phyloP scores from a whole-genome alignment of 1,140 invertebrate genomes.

The Drosophila equinoxialis region DNA sequence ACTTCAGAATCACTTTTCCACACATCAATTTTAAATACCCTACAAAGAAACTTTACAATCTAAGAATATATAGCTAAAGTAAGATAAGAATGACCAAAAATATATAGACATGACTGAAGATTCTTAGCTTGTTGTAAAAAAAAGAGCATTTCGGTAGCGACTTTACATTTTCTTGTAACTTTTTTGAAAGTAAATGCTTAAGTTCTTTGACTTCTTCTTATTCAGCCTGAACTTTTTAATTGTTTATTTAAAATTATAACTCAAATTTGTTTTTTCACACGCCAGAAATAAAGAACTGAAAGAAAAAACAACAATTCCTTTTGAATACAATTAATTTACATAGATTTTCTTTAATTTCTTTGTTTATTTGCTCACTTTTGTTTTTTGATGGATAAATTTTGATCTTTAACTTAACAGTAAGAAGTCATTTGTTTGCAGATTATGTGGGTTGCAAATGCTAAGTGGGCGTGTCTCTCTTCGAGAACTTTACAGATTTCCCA shows the following conservation, averaged over 20 bases:
- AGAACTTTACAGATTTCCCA: slow-evolving; percentile 20
- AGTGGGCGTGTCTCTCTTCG: slow-evolving; percentile 34
- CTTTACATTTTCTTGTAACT: not conserved
- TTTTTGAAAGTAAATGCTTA: slow-evolving; percentile 69
- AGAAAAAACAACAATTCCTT: slow-evolving; percentile 19
- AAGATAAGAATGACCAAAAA: too few relatives aligned
- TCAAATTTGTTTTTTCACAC: slow-evolving; percentile 62
- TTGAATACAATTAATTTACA: slow-evolving; percentile 45
- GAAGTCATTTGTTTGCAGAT: slow-evolving; percentile 56
- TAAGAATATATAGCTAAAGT: not conserved
- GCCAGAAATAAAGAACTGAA: slow-evolving; percentile 5
- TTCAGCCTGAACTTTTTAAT: slow-evolving; percentile 52
- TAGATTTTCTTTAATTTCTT: slow-evolving; percentile 40
- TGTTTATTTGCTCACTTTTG: slow-evolving; percentile 38
- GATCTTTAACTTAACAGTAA: slow-evolving; percentile 54
- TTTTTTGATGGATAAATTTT: slow-evolving; percentile 55
- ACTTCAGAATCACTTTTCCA: not conserved
- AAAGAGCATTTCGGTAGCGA: not conserved
- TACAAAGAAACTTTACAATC: not conserved
- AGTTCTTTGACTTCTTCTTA: slow-evolving; percentile 66
- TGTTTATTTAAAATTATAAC: slow-evolving; percentile 54
- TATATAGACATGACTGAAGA: not conserved
- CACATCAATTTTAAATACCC: slow-evolving; percentile 9
- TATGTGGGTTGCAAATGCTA: slow-evolving; percentile 43
- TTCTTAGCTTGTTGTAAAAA: too few relatives aligned